These are phyloP conservation scores for Cladopsammia gracilis DNA, from an alignment of 64 coral and sea anemone genomes.

Conservation along the genomic window DNA sequence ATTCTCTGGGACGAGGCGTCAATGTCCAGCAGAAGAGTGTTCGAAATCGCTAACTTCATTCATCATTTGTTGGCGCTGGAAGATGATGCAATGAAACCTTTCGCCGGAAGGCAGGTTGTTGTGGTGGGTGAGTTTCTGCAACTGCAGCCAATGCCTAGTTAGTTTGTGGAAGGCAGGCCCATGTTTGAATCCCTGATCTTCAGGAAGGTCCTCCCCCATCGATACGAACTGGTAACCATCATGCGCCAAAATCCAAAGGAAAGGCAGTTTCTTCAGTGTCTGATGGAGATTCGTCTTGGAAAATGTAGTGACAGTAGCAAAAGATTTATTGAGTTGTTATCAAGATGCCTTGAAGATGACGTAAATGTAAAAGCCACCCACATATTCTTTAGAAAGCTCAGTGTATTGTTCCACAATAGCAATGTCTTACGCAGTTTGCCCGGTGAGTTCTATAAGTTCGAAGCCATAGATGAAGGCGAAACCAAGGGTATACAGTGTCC, in stretches of 20 bases:
- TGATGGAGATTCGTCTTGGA: neutral
- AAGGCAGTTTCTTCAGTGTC: neutral
- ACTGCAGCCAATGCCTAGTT: neutral
- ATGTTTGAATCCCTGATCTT: neutral
- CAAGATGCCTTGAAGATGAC: neutral
- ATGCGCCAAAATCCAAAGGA: neutral
- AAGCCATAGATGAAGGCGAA: neutral
- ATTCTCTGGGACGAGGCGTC: neutral
- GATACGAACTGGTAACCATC: neutral
- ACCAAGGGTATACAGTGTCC: neutral
- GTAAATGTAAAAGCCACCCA: neutral
- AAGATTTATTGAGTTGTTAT: neutral
- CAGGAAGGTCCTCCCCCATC: neutral
- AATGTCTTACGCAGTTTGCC: neutral
- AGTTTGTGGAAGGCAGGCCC: no score
- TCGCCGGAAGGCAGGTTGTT: neutral
- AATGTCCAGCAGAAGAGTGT: neutral
- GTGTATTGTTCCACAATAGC: neutral
- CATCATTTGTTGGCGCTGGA: neutral
- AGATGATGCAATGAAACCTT: no score
- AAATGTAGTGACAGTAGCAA: no score
- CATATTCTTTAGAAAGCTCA: neutral
- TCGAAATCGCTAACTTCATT: neutral
- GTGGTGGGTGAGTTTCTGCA: neutral
- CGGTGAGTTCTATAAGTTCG: neutral